A percentile compares a stretch with the other conserved stretches of the same genome.
Evolutionary conservation across 2,113 vertebrate species (phyloP).

Genomic region (Lepus americanus): DNA sequence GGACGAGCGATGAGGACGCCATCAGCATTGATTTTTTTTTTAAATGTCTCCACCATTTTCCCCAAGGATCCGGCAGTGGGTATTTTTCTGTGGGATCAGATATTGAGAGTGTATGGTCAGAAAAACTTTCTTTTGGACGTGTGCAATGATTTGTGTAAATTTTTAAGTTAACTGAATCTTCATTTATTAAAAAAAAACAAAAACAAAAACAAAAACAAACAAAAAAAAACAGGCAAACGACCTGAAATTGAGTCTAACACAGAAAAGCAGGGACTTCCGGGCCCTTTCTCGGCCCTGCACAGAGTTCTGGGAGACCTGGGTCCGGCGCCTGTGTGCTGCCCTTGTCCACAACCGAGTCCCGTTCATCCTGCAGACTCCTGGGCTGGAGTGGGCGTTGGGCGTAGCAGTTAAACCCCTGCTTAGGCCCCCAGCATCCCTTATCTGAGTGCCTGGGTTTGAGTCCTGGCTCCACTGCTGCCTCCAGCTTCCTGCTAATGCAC

Average conservation of each 20-base stretch:
- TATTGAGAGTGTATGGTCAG: neutral
- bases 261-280: neutral
- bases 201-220: no score
- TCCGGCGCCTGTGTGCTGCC: neutral
- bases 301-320: neutral
- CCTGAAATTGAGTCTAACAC: neutral
- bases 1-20: no score
- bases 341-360: no score
- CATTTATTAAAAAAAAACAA: constrained; percentile 13
- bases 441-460: no score
- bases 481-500: no score
- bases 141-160: neutral
- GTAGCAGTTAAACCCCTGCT: no score
- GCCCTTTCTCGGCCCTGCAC: neutral
- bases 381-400: no score
- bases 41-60: constrained; percentile 32
- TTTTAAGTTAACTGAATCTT: neutral
- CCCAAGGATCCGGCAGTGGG: neutral
- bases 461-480: no score
- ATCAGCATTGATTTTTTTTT: no score
- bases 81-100: neutral
- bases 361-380: neutral
- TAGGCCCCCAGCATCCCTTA: no score
- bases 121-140: constrained; percentile 12
- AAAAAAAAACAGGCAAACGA: neutral